Conservation (phyloP, 2,797 vertebrate genomes). For the Melanotaenia parkinsoni region DNA sequence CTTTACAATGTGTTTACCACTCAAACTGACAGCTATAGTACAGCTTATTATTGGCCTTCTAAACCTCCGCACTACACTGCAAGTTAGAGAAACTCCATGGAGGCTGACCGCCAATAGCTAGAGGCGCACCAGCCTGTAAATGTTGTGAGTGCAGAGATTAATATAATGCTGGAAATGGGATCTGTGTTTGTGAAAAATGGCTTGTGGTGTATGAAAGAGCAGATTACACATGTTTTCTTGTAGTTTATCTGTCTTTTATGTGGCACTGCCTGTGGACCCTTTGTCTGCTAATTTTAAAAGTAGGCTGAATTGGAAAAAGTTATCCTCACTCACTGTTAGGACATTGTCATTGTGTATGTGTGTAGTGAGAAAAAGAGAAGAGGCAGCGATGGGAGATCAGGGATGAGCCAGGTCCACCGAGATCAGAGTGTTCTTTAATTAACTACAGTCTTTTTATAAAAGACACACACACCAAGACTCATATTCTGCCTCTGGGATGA, state of each 20-base stretch:
- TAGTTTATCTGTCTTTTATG: slow-evolving; percentile 47
- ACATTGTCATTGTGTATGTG: slow-evolving; percentile 47
- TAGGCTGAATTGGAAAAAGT: slow-evolving; percentile 53
- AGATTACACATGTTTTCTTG: slow-evolving; percentile 50
- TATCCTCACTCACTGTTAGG: slow-evolving; percentile 44
- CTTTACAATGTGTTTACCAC: slow-evolving; percentile 80
- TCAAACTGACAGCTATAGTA: slow-evolving; percentile 74
- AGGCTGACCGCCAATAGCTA: slow-evolving; percentile 60
- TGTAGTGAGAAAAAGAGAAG: slow-evolving; percentile 33
- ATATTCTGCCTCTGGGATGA: slow-evolving; percentile 56
- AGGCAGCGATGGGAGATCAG: slow-evolving; percentile 61
- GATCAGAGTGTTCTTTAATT: slow-evolving; percentile 75
- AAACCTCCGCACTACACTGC: slow-evolving; percentile 64
- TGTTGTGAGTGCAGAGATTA: slow-evolving; percentile 46
- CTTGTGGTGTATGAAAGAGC: slow-evolving; percentile 36
- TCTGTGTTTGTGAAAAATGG: slow-evolving; percentile 8
- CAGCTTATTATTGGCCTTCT: slow-evolving; percentile 76
- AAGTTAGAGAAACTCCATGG: slow-evolving; percentile 70
- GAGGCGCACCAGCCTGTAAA: slow-evolving; percentile 43
- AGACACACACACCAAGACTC: slow-evolving; percentile 49
- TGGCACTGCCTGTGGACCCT: slow-evolving; percentile 34
- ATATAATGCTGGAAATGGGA: slow-evolving; percentile 47
- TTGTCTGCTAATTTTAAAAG: slow-evolving; percentile 58
- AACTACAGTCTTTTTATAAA: slow-evolving; percentile 70
- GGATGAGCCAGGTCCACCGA: slow-evolving; percentile 73